Evolutionary conservation across 2,888 invertebrate species (phyloP).

Genomic region (Nomada flava): DNA sequence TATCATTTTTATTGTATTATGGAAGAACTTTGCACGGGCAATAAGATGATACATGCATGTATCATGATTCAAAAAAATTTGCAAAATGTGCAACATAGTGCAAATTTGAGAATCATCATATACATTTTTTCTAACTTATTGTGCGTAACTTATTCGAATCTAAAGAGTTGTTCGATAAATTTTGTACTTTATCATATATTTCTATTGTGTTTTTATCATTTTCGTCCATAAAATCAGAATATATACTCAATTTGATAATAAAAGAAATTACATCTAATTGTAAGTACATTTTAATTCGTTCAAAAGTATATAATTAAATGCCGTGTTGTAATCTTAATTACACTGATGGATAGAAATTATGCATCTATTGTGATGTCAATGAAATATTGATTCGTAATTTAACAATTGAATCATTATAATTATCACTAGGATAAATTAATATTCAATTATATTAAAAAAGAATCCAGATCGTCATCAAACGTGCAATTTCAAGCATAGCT

Average conservation of each 20-base stretch:
- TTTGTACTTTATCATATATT: not conserved
- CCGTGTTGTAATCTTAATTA: not conserved
- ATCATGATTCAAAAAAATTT: not conserved
- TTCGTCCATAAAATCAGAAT: not conserved
- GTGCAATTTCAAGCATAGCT: not conserved
- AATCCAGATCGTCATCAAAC: not conserved
- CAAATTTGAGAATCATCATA: not conserved
- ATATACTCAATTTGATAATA: too few relatives aligned
- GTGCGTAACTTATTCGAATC: not conserved
- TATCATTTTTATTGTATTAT: constrained; percentile 18
- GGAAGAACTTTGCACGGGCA: not conserved
- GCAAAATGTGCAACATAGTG: not conserved
- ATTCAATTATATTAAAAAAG: not conserved
- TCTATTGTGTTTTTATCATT: not conserved
- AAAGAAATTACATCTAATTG: too few relatives aligned
- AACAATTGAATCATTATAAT: not conserved
- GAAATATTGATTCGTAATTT: constrained; percentile 4
- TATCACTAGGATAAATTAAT: not conserved
- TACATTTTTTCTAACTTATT: not conserved
- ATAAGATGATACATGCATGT: not conserved
- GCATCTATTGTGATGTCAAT: not conserved
- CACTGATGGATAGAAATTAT: not conserved
- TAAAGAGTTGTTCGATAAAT: not conserved
- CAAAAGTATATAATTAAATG: not conserved
- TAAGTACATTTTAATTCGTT: too few relatives aligned